These are phyloP conservation scores for Amazona guildingii DNA, from an alignment of 2,113 vertebrate species.

Conservation along the genomic window DNA sequence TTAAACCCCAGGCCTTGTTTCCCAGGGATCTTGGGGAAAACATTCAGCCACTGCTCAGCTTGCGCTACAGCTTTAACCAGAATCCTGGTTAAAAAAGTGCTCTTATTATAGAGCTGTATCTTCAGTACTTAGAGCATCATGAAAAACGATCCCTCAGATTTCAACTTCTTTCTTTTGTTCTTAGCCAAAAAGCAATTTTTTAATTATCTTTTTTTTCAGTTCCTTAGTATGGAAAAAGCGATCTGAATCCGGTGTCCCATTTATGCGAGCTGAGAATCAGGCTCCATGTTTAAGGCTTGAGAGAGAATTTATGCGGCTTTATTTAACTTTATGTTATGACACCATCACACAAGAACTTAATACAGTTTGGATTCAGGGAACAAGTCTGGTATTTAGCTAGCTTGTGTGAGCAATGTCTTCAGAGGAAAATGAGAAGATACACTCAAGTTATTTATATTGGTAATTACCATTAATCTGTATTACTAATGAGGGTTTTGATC, in stretches of 20 bases:
- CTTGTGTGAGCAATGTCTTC: conserved; percentile 51
- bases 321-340: conserved; percentile 46
- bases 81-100: not conserved
- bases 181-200: not conserved
- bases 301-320: conserved; percentile 35
- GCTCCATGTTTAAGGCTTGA: not conserved
- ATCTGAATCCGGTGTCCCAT: conserved; percentile 2
- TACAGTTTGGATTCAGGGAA: conserved; percentile 52
- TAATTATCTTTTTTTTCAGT: not conserved
- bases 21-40: conserved; percentile 3
- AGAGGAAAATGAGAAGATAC: conserved; percentile 54
- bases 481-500: conserved; percentile 65
- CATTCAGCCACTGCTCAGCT: not conserved
- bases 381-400: conserved; percentile 43
- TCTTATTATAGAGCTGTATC: not conserved
- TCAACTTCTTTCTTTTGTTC: conserved; percentile 30
- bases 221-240: conserved; percentile 23
- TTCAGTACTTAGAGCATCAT: not conserved
- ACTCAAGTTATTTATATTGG: conserved; percentile 63
- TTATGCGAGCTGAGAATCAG: conserved; percentile 29
- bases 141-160: conserved; percentile 24
- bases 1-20: conserved; percentile 22
- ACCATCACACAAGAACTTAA: conserved; percentile 41
- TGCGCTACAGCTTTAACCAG: not conserved
- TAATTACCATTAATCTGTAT: conserved; percentile 67